Evolutionary conservation across 2,113 vertebrate genomes (phyloP).

Genomic region (Urocitellus parryii): DNA sequence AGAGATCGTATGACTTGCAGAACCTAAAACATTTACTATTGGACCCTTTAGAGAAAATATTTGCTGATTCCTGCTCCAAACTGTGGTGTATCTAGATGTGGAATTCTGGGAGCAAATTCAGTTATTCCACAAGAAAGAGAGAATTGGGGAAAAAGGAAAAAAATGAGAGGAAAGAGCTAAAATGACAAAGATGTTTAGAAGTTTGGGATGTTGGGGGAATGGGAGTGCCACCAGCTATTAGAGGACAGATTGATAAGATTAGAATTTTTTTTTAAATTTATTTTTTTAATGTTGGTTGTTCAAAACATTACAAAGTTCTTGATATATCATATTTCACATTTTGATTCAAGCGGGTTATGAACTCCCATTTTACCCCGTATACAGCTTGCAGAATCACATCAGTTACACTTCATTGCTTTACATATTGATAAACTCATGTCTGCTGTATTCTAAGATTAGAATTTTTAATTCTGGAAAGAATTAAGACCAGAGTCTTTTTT

Average conservation of each 20-base stretch:
- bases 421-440: no score
- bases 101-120: slow-evolving; percentile 24
- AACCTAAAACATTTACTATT: not conserved
- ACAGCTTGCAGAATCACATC: no score
- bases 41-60: not conserved
- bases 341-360: no score
- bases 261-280: no score
- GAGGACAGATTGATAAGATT: not conserved
- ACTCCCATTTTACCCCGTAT: no score
- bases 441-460: no score
- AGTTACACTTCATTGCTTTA: no score
- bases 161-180: not conserved
- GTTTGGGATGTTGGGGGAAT: not conserved
- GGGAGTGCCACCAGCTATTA: not conserved
- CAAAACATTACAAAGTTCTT: no score
- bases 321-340: no score
- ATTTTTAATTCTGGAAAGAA: slow-evolving; percentile 9
- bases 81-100: not conserved
- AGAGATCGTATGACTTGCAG: not conserved
- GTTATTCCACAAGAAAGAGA: not conserved
- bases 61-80: not conserved
- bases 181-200: not conserved
- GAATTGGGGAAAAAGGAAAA: not conserved
- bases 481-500: not conserved
- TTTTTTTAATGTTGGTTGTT: no score